phyloP scores from a whole-genome alignment of 2,113 vertebrate genomes.

The Neofelis nebulosa region DNA sequence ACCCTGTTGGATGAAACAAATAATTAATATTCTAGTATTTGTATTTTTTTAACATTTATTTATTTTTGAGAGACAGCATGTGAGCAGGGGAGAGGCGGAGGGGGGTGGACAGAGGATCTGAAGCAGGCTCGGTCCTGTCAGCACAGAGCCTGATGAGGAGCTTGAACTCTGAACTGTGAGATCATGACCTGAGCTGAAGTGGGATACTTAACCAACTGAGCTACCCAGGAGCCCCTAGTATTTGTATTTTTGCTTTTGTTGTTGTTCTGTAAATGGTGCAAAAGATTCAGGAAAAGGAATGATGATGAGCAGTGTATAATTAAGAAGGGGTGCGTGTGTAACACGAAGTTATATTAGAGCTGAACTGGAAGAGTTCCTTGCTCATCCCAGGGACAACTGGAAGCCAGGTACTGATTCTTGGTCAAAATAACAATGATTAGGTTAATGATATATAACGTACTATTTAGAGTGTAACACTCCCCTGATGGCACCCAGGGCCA shows the following conservation, averaged over 20 bases:
- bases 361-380: background rate
- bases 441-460: background rate
- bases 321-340: background rate
- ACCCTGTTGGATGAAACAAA: background rate
- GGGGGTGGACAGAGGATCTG: too few relatives aligned
- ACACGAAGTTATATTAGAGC: background rate
- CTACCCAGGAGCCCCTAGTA: background rate
- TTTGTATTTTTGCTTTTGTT: background rate
- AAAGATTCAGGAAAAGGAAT: background rate
- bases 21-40: background rate
- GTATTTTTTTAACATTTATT: background rate
- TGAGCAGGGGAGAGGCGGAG: too few relatives aligned
- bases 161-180: too few relatives aligned
- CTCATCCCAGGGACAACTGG: background rate
- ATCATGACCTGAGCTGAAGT: too few relatives aligned
- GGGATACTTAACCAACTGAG: too few relatives aligned
- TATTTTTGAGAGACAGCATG: too few relatives aligned
- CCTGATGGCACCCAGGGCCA: background rate
- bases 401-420: background rate
- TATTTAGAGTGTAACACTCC: background rate
- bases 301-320: background rate
- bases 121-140: too few relatives aligned
- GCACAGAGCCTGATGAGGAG: too few relatives aligned
- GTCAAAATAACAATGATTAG: background rate
- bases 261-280: background rate